Conservation (phyloP, 2,888 invertebrate genomes). For the Andrena praecox region DNA sequence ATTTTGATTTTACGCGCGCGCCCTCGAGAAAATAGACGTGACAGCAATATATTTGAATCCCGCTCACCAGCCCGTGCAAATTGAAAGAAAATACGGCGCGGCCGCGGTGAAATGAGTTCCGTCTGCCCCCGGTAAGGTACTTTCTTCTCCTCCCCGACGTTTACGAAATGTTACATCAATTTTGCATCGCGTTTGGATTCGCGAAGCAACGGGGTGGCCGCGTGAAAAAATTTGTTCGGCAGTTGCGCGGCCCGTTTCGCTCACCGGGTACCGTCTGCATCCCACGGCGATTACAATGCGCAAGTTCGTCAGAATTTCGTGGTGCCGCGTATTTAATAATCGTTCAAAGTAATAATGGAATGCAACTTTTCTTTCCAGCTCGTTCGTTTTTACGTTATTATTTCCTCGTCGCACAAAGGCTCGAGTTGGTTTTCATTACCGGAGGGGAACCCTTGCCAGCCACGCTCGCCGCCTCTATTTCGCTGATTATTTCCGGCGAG, state of each 20-base stretch:
- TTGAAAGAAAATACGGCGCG: conserved; percentile 46
- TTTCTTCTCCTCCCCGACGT: neutral
- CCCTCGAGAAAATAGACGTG: conserved; percentile 3
- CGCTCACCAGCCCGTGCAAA: conserved; percentile 28
- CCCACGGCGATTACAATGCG: neutral
- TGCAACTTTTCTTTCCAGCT: neutral
- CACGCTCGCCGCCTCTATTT: neutral
- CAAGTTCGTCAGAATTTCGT: neutral
- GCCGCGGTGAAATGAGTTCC: conserved; percentile 4
- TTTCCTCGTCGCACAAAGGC: neutral
- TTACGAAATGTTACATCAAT: conserved; percentile 7
- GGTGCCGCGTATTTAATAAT: neutral
- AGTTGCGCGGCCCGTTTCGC: neutral
- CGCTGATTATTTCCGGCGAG: conserved; percentile 25
- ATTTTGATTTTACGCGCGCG: conserved; percentile 39
- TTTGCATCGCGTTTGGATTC: neutral
- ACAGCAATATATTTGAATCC: conserved; percentile 40
- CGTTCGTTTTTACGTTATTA: neutral
- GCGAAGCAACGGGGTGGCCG: neutral
- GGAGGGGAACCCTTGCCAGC: neutral
- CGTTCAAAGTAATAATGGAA: neutral
- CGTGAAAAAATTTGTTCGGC: neutral
- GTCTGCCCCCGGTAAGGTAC: too few species aligned
- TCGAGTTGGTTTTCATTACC: neutral
- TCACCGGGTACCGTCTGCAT: too few species aligned